Evolutionary conservation across 2,888 invertebrate genomes (phyloP).

Genomic region (Phrixothrix hirtus): DNA sequence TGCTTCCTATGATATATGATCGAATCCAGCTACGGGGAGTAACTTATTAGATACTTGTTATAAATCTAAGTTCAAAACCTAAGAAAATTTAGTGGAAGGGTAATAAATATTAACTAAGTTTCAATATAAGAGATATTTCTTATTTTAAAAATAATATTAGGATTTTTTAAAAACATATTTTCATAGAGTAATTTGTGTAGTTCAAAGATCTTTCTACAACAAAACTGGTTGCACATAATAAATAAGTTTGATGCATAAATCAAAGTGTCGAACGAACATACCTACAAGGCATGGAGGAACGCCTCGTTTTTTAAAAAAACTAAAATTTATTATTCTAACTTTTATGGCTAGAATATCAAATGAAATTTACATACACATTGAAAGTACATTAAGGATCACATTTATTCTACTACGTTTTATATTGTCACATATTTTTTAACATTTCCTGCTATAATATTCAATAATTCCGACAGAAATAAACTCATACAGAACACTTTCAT

Average conservation of each 20-base stretch:
- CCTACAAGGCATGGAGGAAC: too few species aligned
- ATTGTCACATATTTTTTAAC: conserved; percentile 5
- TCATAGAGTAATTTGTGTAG: too few species aligned
- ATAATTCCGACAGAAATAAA: conserved; percentile 4
- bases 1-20: conserved; percentile 43
- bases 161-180: too few species aligned
- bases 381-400: conserved; percentile 16
- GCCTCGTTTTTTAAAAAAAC: conserved; percentile 13
- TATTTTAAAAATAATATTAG: too few species aligned
- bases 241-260: too few species aligned
- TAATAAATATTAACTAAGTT: too few species aligned
- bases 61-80: conserved; percentile 46
- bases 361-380: conserved; percentile 17
- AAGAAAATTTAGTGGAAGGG: conserved; percentile 47
- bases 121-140: too few species aligned
- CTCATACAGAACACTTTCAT: conserved; percentile 10
- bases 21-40: conserved; percentile 41
- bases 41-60: conserved; percentile 51
- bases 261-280: too few species aligned
- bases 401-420: background rate
- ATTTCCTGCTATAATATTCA: too few species aligned
- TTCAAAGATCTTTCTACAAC: too few species aligned
- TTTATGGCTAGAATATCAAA: conserved; percentile 12
- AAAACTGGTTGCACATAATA: too few species aligned
- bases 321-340: conserved; percentile 22